Base-by-base conservation (phyloP, 2,113 vertebrate genomes). In the Podiceps cristatus region DNA sequence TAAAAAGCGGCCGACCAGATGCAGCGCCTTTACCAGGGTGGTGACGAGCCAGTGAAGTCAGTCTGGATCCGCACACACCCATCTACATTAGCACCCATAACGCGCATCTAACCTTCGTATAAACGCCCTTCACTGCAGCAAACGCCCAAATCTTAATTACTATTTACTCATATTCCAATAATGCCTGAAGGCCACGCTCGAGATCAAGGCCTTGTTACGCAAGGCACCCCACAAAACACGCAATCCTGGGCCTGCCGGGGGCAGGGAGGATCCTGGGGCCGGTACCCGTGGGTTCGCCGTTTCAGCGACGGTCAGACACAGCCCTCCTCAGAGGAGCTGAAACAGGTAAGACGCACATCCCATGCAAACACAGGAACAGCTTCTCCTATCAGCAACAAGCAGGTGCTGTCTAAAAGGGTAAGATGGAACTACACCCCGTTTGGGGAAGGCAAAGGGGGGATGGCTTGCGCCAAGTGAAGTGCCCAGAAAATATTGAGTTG, bases 81-180 rank as follows among this genome's bases (percentile, higher is more conserved):
- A 45, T 73, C 76, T n/a, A 20, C 83, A 42, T 2, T 27, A 68
- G 80, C 72, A 88, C 86, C 93, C 82, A 40, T 4, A 68, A 53
- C 53, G 3, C 63, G 50, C 78, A 66, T 17, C 85, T 12, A 55
- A 14, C 68, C 93, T 82, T 24, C 73, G 10, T 11, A 52, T 0
- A 52, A 93, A 91, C 90, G 80, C 31, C 67, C 84, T 60, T 19
- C 0, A 1, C 76, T 76, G 69, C 88, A 92, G 86, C 88, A 63
- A 80, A 97, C 95, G n/a, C 94, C 97, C 77, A 56, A 20, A 63
- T 33, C 53, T 53, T 95, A 95, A 95, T 97, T 93, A 75, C 49
- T 97, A 81, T 97, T 97, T 97, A 97, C 95, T 62, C 62, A 0
- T 22, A 11, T 1, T 10, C 56, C 56, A 11, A 91, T 0, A 71